Base-by-base conservation (phyloP, 2,113 vertebrate species). In the Craseonycteris thonglongyai region DNA sequence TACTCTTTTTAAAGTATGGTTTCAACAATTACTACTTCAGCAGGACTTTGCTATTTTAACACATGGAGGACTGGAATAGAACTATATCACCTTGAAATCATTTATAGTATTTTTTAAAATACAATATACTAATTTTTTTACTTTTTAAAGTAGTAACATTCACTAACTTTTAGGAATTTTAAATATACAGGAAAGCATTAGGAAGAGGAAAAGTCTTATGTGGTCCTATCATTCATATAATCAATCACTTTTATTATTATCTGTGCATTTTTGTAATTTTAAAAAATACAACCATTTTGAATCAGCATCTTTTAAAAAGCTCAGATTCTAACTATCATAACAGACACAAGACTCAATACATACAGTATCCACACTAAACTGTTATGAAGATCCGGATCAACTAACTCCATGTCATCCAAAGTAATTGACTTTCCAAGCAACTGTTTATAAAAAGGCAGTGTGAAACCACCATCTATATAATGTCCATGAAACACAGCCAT, bases 331-430 rank as follows among this genome's bases (percentile, higher is more conserved):
- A 72, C 12, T 74, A 91, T 54, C 82, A 93, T 81, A 91, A 78
- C 4, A 87, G 85, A 92, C 9, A 82, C 6, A 94, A 90, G 54
- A 92, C 33, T 80, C 2, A 40, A 66, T 97, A 99, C 99, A 38
- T 98, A 99, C 99, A 99, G 99, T 97, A 99, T 99, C 99, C 99
- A 99, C 88, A 99, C 99, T 40, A 99, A 99, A 98, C 99, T 99
- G 98, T 99, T 99, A 97, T 99, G 99, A 96, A 99, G 99, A 98
- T 99, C 99, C 10, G 99, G 99, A 97, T 99, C 99, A 63, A 99
- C 99, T 68, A 99, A 98, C 97, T 99, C 99, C 99, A 99, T 99
- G 98, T 99, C 99, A 85, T 99, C 99, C 98, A 99, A 97, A 92
- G 99, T 99, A 98, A 99, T 99, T 93, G 99, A 99, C 98, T 99